A percentile compares a stretch with the other conserved stretches of the same genome.
These are phyloP conservation scores for Agriopis aurantiaria DNA, from an alignment of 2,888 invertebrate genomes.

Conservation along the genomic window DNA sequence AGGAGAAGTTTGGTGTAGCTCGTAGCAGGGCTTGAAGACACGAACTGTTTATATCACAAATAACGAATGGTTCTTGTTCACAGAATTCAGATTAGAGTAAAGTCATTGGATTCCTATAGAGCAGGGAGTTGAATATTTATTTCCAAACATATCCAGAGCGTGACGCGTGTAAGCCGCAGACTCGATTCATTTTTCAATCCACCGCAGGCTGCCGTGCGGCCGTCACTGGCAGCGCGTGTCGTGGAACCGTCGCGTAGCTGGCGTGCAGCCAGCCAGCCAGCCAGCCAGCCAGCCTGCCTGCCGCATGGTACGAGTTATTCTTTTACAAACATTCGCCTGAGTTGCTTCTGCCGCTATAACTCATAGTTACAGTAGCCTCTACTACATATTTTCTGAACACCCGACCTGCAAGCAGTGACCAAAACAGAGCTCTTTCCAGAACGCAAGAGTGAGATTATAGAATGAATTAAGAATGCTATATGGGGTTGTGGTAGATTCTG, in stretches of 20 bases:
- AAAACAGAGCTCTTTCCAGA: not conserved
- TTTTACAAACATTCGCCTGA: not conserved
- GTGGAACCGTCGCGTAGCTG: not conserved
- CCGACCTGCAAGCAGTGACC: too few species aligned
- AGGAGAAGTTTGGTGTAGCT: too few species aligned
- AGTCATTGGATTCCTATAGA: too few species aligned
- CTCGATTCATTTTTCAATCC: not conserved
- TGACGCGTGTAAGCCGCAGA: not conserved
- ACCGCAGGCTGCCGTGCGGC: not conserved
- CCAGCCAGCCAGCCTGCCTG: not conserved
- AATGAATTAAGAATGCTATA: not conserved
- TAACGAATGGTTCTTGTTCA: too few species aligned
- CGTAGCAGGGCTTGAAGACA: not conserved
- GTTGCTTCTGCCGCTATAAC: not conserved
- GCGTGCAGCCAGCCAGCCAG: not conserved
- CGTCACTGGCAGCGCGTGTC: constrained; percentile 1
- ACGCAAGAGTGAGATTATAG: not conserved
- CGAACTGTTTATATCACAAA: too few species aligned
- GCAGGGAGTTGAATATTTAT: too few species aligned
- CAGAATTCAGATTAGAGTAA: too few species aligned
- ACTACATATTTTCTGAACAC: too few species aligned
- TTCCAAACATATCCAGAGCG: not conserved
- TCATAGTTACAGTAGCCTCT: too few species aligned
- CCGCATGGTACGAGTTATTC: not conserved
- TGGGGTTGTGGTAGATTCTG: too few species aligned